Evolutionary conservation across 1,140 invertebrate species (phyloP).

Genomic region (Trichonephila inaurata): DNA sequence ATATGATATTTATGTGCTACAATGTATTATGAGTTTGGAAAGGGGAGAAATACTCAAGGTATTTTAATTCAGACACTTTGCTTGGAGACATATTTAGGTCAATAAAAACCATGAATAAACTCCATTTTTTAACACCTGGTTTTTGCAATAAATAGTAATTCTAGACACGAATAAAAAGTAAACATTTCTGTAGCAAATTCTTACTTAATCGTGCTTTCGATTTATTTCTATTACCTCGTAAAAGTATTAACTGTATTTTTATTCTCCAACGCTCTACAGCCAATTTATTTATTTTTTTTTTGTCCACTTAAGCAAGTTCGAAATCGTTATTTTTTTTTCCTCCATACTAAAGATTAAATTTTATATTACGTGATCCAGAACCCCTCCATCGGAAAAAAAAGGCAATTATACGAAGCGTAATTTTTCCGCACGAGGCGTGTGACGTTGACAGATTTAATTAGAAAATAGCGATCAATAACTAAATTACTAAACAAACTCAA

Average conservation of each 20-base stretch:
- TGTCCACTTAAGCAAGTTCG: background rate
- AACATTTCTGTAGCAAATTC: background rate
- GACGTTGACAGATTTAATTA: conserved; percentile 66
- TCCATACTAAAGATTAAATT: background rate
- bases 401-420: conserved; percentile 35
- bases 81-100: no score
- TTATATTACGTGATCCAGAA: conserved; percentile 9
- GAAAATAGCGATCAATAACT: conserved; percentile 67
- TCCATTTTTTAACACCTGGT: no score
- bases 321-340: background rate
- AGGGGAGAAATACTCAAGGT: no score
- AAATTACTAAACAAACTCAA: conserved; percentile 64
- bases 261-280: background rate
- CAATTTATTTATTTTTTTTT: conserved; percentile 16
- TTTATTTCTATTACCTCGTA: background rate
- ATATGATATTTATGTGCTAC: no score
- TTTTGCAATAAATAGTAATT: no score
- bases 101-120: no score
- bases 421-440: background rate
- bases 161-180: background rate
- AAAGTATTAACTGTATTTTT: conserved; percentile 20
- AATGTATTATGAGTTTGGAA: no score
- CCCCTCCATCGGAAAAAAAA: background rate
- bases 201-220: background rate
- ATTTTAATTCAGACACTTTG: no score